Evolutionary conservation across 1,140 invertebrate genomes (phyloP), one percentile per base, ranked within the genome.

Genomic region (Oscheius sp.): DNA sequence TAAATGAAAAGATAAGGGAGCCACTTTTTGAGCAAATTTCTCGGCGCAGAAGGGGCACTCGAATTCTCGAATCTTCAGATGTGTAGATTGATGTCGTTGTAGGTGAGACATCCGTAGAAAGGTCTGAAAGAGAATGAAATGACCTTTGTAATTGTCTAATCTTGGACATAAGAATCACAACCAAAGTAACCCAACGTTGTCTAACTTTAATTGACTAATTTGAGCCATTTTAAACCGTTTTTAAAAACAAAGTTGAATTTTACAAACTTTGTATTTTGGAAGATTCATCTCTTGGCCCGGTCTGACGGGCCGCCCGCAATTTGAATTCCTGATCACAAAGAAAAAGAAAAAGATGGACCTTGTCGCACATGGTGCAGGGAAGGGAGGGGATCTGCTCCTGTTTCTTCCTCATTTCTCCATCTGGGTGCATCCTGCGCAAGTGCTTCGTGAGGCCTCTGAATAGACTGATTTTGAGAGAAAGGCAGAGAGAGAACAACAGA

Each of bases 61-160:
- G 28, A 29, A 74, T 23, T 49, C 20, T 28, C 72, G 35, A 23
- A 74, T 52, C 61, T 68, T 63, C 0, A 74, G 20, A 62, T 64
- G 62, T 1, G 55, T 49, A 29, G 68, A 34, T 61, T 74, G 72
- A 61, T 74, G 72, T 18, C 72, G 64, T 31, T 42, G 34, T 4
- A 74, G 58, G 31, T 74, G 72, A 42, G 72, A 74, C 32, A 68
- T 28, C 34, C 72, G 72, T 26, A 65, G 64, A 38, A 74, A 74
- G n/a, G 34, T 45, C 71, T 73, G 28, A 58, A 73, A 62, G 7
- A n/a, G 7, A 23, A 13, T 28, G 23, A 13, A 13, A 13, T n/a
- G 52, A 28, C 10, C 23, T 23, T 15, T 28, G 23, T 58, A 10
- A 23, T 23, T 58, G 26, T 13, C 15, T 10, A 58, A n/a, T 58